A percentile compares a stretch with the other conserved stretches of the same genome.
These are phyloP conservation scores for Lacerta viridis DNA, from an alignment of 2,797 vertebrate genomes.

Conservation along the genomic window DNA sequence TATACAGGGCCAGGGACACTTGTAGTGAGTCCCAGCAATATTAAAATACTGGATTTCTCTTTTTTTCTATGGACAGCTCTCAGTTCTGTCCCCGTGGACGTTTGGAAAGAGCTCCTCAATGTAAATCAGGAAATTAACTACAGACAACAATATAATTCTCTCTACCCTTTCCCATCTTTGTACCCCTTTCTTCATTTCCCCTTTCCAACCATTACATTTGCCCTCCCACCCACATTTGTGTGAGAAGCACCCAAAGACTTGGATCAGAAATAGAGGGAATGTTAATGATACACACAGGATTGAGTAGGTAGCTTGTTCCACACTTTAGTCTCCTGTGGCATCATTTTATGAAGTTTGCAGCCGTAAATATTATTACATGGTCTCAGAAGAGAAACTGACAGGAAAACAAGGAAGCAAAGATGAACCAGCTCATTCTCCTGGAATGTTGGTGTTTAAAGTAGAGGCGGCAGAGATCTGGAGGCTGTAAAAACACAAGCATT, in stretches of 20 bases:
- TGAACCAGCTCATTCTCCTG: neutral
- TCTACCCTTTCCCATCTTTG: too few relatives aligned
- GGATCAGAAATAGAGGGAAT: neutral
- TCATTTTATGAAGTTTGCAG: slow-evolving; percentile 15
- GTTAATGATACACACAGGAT: neutral
- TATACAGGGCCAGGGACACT: too few relatives aligned
- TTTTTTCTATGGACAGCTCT: too few relatives aligned
- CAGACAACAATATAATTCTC: too few relatives aligned
- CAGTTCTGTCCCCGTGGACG: too few relatives aligned
- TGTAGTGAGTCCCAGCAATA: too few relatives aligned
- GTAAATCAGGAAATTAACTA: too few relatives aligned
- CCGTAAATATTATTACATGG: slow-evolving; percentile 22
- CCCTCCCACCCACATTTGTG: too few relatives aligned
- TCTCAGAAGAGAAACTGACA: slow-evolving; percentile 18
- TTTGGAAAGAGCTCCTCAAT: too few relatives aligned
- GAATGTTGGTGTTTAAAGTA: slow-evolving; percentile 10
- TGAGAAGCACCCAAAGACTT: neutral
- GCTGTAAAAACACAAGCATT: neutral
- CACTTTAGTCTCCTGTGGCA: slow-evolving; percentile 21
- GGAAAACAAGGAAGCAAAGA: slow-evolving; percentile 15
- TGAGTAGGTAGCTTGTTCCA: slow-evolving; percentile 20
- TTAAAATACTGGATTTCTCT: too few relatives aligned
- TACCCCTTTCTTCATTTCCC: too few relatives aligned
- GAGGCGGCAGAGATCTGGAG: neutral
- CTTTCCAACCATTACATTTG: too few relatives aligned